phyloP scores from a whole-genome alignment of 1,140 invertebrate genomes.

The Leptinotarsa undecemlineata region DNA sequence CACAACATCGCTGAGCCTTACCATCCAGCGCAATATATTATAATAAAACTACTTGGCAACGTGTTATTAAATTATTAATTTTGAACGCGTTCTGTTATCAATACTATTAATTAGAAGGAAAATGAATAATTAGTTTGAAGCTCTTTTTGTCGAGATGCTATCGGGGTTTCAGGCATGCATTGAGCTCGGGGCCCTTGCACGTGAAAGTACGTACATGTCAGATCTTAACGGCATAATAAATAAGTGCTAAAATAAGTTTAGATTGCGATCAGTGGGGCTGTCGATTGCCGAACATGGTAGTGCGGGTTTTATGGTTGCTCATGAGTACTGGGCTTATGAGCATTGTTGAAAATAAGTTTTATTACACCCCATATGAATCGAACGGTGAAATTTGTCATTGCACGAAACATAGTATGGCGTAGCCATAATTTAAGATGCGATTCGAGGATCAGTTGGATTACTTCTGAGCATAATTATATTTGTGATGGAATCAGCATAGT shows the following conservation, averaged over 20 bases:
- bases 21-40: constrained; percentile 15
- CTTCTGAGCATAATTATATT: too few relatives aligned
- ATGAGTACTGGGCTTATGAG: neutral
- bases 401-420: too few relatives aligned
- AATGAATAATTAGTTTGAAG: constrained; percentile 21
- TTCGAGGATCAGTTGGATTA: too few relatives aligned
- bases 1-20: neutral
- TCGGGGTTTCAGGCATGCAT: constrained; percentile 11
- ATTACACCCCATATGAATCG: too few relatives aligned
- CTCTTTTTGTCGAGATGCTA: constrained; percentile 22
- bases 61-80: constrained; percentile 27
- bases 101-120: constrained; percentile 30
- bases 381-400: too few relatives aligned
- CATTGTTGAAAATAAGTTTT: too few relatives aligned
- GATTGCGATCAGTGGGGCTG: constrained; percentile 11
- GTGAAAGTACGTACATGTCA: constrained; percentile 22
- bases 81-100: constrained; percentile 28
- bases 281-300: constrained; percentile 16
- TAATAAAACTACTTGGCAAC: constrained; percentile 20
- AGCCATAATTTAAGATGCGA: too few relatives aligned
- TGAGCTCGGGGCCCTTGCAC: constrained; percentile 3
- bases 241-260: constrained; percentile 13
- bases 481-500: too few relatives aligned
- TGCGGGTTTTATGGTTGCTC: neutral
- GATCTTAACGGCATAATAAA: constrained; percentile 26